A percentile compares a stretch with the other conserved stretches of the same genome.
Evolutionary conservation across 2,113 vertebrate species (phyloP).

Genomic region (Oreochromis spilurus): DNA sequence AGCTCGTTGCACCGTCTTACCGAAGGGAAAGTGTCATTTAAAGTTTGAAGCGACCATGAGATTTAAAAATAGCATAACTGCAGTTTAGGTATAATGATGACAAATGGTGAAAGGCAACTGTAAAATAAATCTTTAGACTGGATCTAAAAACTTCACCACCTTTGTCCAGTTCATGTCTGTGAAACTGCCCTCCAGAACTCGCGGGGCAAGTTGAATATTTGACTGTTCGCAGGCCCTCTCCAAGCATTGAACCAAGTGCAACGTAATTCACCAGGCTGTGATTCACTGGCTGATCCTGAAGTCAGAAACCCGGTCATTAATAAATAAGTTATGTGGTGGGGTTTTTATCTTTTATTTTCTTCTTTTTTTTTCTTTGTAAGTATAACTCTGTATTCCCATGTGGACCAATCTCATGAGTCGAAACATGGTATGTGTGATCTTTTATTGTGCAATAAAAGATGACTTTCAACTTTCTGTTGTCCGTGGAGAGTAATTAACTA

Average conservation of each 20-base stretch:
- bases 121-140: not conserved
- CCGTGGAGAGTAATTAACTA: not conserved
- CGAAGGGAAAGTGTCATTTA: not conserved
- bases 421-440: slow-evolving; percentile 73
- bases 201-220: not conserved
- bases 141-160: not conserved
- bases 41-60: not conserved
- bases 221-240: not conserved
- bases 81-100: not conserved
- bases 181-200: not conserved
- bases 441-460: slow-evolving; percentile 80
- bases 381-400: slow-evolving; percentile 70
- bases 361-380: slow-evolving; percentile 46
- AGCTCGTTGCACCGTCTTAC: not conserved
- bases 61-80: not conserved
- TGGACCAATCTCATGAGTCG: slow-evolving; percentile 72
- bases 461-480: slow-evolving; percentile 67
- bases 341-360: slow-evolving; percentile 28
- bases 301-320: slow-evolving; percentile 2
- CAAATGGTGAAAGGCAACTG: not conserved
- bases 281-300: slow-evolving; percentile 2
- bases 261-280: slow-evolving; percentile 13
- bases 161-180: not conserved
- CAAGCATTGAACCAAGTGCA: slow-evolving; percentile 26
- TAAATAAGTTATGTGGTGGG: slow-evolving; percentile 26